Percentiles rank a stretch among this genome's conserved stretches.
Evolutionary conservation across 2,888 invertebrate species (phyloP).

Genomic region (Gymnocheta viridis): DNA sequence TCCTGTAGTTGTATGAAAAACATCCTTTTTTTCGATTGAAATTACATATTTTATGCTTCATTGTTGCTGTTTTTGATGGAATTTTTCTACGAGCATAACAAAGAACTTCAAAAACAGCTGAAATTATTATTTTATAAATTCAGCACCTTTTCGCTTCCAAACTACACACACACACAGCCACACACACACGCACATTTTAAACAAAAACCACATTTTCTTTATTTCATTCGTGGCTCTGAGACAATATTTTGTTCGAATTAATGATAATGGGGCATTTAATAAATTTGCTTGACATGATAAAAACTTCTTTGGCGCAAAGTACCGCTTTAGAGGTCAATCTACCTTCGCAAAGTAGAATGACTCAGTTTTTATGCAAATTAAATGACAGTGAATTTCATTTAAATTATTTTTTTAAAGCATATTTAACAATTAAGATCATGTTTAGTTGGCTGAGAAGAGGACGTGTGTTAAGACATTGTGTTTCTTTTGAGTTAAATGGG

Average conservation of each 20-base stretch:
- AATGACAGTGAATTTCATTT: background rate
- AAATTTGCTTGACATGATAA: constrained; percentile 58
- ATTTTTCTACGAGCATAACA: constrained; percentile 39
- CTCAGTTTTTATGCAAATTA: constrained; percentile 57
- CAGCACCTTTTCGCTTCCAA: constrained; percentile 56
- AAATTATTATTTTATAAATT: constrained; percentile 54
- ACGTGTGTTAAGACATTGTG: background rate
- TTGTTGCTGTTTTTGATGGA: constrained; percentile 48
- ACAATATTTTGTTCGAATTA: constrained; percentile 32
- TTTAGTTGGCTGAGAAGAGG: background rate
- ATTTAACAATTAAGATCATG: constrained; percentile 46
- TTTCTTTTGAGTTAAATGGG: background rate
- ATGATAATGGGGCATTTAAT: constrained; percentile 50
- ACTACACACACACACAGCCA: background rate
- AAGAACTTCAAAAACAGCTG: constrained; percentile 60
- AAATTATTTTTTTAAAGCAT: constrained; percentile 15
- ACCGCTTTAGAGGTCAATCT: constrained; percentile 21
- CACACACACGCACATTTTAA: background rate
- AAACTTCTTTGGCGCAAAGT: constrained; percentile 21
- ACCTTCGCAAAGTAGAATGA: background rate
- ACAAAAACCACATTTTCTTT: background rate
- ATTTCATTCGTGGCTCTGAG: background rate
- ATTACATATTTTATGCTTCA: constrained; percentile 24
- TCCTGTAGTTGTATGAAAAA: constrained; percentile 30
- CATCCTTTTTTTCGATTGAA: constrained; percentile 28